Evolutionary conservation across 2,797 vertebrate genomes (phyloP).

Genomic region (Amblyraja radiata): DNA sequence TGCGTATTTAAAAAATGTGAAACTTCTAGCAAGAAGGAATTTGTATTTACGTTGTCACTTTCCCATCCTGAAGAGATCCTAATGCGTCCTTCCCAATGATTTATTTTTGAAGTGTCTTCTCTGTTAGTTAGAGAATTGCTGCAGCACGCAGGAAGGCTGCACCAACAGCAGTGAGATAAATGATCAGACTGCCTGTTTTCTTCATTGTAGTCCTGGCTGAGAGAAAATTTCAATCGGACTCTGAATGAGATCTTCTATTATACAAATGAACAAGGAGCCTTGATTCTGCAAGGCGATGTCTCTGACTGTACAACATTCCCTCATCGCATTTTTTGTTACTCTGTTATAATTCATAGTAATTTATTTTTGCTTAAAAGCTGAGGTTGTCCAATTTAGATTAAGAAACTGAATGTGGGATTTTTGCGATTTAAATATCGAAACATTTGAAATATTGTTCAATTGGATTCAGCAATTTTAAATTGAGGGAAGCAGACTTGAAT

Average conservation of each 20-base stretch:
- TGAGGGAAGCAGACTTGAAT: not conserved
- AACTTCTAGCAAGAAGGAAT: not conserved
- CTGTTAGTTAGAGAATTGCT: not conserved
- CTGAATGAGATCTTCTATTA: not conserved
- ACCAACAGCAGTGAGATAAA: not conserved
- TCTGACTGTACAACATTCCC: not conserved
- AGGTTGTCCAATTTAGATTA: not conserved
- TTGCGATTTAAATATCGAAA: not conserved
- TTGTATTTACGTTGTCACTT: not conserved
- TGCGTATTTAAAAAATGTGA: not conserved
- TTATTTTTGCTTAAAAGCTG: not conserved
- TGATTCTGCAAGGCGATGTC: not conserved
- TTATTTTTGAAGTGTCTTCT: not conserved
- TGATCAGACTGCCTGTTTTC: not conserved
- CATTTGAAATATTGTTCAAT: not conserved
- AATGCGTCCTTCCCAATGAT: not conserved
- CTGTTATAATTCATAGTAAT: not conserved
- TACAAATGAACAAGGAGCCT: not conserved
- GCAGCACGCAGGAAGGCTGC: not conserved
- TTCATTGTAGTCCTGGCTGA: not conserved
- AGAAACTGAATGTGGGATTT: not conserved
- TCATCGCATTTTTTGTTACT: not conserved
- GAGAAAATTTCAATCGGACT: not conserved
- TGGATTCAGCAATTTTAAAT: not conserved
- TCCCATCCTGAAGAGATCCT: not conserved